These are phyloP conservation scores for Euwallacea fornicatus DNA, from an alignment of 1,140 invertebrate genomes.

Conservation along the genomic window DNA sequence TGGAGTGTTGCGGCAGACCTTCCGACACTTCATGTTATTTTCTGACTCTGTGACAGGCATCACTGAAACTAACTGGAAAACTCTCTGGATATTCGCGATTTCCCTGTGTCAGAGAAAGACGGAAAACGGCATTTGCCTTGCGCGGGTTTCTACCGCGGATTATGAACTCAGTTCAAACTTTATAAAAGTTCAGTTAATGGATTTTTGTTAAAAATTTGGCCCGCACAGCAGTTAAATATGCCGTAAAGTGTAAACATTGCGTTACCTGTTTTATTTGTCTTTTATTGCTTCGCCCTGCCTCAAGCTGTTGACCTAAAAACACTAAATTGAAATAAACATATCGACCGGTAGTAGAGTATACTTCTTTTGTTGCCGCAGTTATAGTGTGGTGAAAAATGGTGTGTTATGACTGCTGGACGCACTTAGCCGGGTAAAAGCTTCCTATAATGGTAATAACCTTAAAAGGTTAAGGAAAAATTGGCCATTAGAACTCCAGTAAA, in stretches of 20 bases:
- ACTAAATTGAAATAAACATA: constrained; percentile 13
- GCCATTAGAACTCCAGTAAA: no score
- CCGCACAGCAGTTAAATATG: constrained; percentile 22
- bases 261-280: constrained; percentile 10
- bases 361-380: constrained; percentile 33
- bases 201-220: constrained; percentile 22
- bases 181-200: constrained; percentile 23
- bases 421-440: no score
- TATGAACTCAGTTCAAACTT: constrained; percentile 34
- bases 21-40: constrained; percentile 15
- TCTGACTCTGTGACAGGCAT: constrained; percentile 18
- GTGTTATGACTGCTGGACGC: no score
- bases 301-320: constrained; percentile 8
- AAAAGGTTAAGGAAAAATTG: not conserved
- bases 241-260: constrained; percentile 7
- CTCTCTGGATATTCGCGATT: constrained; percentile 6
- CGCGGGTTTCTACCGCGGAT: constrained; percentile 24
- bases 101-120: constrained; percentile 12
- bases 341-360: constrained; percentile 19
- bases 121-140: constrained; percentile 5
- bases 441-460: no score
- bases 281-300: constrained; percentile 13
- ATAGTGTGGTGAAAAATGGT: no score
- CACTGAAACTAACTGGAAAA: constrained; percentile 31
- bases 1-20: not conserved